Base-by-base conservation (phyloP, 2,888 invertebrate species). In the Diploptera punctata region DNA sequence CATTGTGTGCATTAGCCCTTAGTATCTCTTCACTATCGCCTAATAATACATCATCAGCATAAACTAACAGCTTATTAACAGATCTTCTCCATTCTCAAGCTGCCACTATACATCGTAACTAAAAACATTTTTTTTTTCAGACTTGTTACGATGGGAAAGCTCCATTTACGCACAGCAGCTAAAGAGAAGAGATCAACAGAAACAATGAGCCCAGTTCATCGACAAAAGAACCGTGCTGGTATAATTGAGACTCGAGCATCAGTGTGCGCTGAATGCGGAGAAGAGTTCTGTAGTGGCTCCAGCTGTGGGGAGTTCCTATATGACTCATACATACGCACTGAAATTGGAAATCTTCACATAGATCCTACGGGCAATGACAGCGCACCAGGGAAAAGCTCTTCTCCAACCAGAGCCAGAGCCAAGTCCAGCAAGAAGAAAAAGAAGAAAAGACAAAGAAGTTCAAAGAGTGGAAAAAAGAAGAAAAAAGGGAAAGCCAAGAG, bases 181-280 rank as follows among this genome's bases (percentile, higher is more conserved):
- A 86, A 87, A 72, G 94, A 94, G 77, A 90, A 91, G 79, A 86
- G 91, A 70, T 90, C 91, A 70, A 90, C 88, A 86, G 44, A 54
- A 33, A 31, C 87, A 9, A 84, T 89, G 73, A 91, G 90, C 80
- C 88, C 88, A 38, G 84, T 91, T 33, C 87, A 90, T 78, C 92
- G 91, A 80, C 89, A 88, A n/a, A 95, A 95, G 83, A 94, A 93
- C 80, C 91, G 93, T 75, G 90, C 93, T 0, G 94, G 94, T 16
- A 91, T 94, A 72, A 88, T 93, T 31, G 94, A 94, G 81, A 92
- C 91, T 24, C 87, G 92, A 77, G 88, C 91, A 38, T 85, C 91
- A 69, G 89, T 91, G 68, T 95, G 95, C 81, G 81, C 85, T 0
- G 93, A 94, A 80, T 95, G 95, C 78, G 92, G 92, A 5, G 94